These are phyloP conservation scores for Azemiops feae DNA, from an alignment of 2,113 vertebrate genomes.

Conservation along the genomic window DNA sequence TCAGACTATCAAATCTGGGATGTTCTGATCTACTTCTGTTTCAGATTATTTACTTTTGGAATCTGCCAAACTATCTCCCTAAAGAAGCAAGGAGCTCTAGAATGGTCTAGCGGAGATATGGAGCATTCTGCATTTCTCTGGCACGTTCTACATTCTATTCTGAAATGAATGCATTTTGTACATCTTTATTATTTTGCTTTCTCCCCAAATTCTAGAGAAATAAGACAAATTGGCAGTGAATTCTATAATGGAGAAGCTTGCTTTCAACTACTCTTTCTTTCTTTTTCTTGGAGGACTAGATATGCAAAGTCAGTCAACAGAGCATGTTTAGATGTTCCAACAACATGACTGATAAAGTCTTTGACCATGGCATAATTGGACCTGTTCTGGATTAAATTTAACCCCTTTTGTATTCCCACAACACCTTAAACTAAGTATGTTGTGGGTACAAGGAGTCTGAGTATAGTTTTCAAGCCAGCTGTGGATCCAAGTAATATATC, in stretches of 20 bases:
- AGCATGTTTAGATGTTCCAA: background rate
- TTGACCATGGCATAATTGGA: background rate
- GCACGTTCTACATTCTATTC: background rate
- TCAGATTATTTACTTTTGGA: background rate
- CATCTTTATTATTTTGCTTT: background rate
- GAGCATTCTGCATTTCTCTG: background rate
- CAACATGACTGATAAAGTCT: background rate
- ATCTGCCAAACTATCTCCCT: background rate
- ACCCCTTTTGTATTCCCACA: background rate
- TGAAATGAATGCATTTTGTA: background rate
- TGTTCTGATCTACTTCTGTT: background rate
- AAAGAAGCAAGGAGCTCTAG: background rate
- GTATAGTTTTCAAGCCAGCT: background rate
- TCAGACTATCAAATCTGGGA: background rate
- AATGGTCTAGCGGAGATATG: background rate
- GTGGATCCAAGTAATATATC: background rate
- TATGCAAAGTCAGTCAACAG: background rate
- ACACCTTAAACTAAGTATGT: background rate
- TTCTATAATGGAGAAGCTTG: background rate
- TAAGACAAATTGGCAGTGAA: background rate
- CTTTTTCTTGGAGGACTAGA: background rate
- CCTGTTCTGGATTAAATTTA: background rate
- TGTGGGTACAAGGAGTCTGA: background rate
- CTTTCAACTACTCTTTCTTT: background rate
- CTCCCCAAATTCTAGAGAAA: background rate